Percentiles rank a stretch among this genome's conserved stretches.
Conservation (phyloP, 2,797 vertebrate species). For the Rhinogobio ventralis region DNA sequence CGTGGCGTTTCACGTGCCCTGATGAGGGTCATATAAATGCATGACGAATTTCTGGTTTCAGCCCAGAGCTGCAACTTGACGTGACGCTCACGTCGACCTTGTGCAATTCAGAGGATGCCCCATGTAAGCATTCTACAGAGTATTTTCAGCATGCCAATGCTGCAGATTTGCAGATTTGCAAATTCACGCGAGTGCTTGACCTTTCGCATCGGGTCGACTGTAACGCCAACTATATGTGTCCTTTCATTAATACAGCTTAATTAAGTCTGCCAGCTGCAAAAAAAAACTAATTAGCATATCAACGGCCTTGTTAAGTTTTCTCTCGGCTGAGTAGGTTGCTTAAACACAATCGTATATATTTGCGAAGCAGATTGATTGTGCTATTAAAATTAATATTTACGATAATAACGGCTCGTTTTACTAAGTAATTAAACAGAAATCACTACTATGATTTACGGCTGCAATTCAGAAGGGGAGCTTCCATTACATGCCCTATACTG, state of each 20-base stretch:
- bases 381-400: conserved; percentile 46
- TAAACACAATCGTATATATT: conserved; percentile 56
- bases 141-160: not conserved
- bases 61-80: conserved; percentile 7
- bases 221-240: conserved; percentile 15
- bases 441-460: conserved; percentile 17
- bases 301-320: conserved; percentile 60
- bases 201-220: conserved; percentile 39
- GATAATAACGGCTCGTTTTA: conserved; percentile 21
- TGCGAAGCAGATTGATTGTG: conserved; percentile 51
- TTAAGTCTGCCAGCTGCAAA: conserved; percentile 62
- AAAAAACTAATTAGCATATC: conserved; percentile 65
- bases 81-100: conserved; percentile 36
- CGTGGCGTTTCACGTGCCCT: not conserved
- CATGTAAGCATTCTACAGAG: conserved; percentile 8
- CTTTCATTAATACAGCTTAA: conserved; percentile 55
- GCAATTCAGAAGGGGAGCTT: conserved; percentile 24
- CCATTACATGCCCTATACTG: conserved; percentile 1
- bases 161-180: conserved; percentile 34
- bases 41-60: conserved; percentile 30
- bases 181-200: conserved; percentile 24
- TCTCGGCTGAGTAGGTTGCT: conserved; percentile 55
- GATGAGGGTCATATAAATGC: conserved; percentile 36
- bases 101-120: conserved; percentile 17
- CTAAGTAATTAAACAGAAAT: conserved; percentile 32